These are phyloP conservation scores for Gymnoscelis rufifasciata DNA, from an alignment of 2,888 invertebrate genomes.

Conservation along the genomic window DNA sequence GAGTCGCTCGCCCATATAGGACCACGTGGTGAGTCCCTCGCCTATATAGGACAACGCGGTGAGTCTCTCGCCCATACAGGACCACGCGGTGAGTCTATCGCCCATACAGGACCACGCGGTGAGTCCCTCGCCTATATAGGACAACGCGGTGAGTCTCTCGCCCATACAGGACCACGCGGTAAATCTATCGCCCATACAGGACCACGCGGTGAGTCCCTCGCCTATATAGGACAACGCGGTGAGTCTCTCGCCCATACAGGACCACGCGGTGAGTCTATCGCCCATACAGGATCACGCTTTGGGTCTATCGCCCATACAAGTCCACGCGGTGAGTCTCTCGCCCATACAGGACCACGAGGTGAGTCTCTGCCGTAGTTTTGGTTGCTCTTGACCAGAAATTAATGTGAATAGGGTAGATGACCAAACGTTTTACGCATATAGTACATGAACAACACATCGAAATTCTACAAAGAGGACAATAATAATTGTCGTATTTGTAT, in stretches of 20 bases:
- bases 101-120: slow-evolving; percentile 63
- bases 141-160: slow-evolving; percentile 54
- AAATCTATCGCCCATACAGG: slow-evolving; percentile 48
- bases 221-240: slow-evolving; percentile 63
- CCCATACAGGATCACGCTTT: slow-evolving; percentile 63
- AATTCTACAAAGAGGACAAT: too few species aligned
- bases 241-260: slow-evolving; percentile 49
- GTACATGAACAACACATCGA: too few species aligned
- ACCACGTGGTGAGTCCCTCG: slow-evolving; percentile 50
- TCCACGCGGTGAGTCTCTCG: slow-evolving; percentile 54
- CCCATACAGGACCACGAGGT: slow-evolving; percentile 63
- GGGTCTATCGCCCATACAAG: slow-evolving; percentile 47
- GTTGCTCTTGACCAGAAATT: too few species aligned
- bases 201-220: slow-evolving; percentile 50
- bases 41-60: slow-evolving; percentile 63
- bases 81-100: slow-evolving; percentile 52
- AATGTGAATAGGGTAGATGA: too few species aligned
- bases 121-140: slow-evolving; percentile 45
- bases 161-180: slow-evolving; percentile 63
- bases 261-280: slow-evolving; percentile 52
- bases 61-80: slow-evolving; percentile 49
- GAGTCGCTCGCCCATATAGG: slow-evolving; percentile 45
- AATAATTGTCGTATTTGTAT: too few species aligned
- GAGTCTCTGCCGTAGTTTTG: too few species aligned
- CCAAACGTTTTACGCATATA: too few species aligned